Evolutionary conservation across 2,113 vertebrate species (phyloP).

Genomic region (Melanerpes formicivorus): DNA sequence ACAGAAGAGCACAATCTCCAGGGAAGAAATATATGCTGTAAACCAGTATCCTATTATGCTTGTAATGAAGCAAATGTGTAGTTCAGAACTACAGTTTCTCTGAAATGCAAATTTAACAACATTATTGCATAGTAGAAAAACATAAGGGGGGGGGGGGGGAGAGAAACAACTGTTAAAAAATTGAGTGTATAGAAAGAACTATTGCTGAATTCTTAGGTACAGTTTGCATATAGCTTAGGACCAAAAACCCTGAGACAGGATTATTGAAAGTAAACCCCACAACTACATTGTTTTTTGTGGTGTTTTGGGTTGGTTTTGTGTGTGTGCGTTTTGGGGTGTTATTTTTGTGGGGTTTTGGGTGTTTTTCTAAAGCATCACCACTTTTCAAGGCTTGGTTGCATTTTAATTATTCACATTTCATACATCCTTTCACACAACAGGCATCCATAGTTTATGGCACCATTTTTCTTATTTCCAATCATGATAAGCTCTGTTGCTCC

Average conservation of each 20-base stretch:
- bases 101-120: background rate
- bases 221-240: background rate
- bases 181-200: background rate
- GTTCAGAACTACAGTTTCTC: background rate
- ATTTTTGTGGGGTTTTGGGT: too few species aligned
- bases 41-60: background rate
- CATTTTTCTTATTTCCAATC: background rate
- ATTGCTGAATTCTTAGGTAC: background rate
- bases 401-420: conserved; percentile 16
- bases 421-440: background rate
- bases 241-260: background rate
- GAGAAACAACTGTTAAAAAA: background rate
- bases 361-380: background rate
- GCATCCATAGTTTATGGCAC: background rate
- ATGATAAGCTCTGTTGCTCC: background rate
- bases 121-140: background rate
- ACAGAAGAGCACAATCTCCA: background rate
- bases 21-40: background rate
- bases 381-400: background rate
- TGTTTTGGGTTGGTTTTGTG: too few species aligned
- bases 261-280: background rate
- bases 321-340: too few species aligned
- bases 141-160: background rate
- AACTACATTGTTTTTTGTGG: background rate
- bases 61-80: background rate